Base-by-base conservation (phyloP, 2,888 invertebrate genomes). In the Synanthedon andrenaeformis region DNA sequence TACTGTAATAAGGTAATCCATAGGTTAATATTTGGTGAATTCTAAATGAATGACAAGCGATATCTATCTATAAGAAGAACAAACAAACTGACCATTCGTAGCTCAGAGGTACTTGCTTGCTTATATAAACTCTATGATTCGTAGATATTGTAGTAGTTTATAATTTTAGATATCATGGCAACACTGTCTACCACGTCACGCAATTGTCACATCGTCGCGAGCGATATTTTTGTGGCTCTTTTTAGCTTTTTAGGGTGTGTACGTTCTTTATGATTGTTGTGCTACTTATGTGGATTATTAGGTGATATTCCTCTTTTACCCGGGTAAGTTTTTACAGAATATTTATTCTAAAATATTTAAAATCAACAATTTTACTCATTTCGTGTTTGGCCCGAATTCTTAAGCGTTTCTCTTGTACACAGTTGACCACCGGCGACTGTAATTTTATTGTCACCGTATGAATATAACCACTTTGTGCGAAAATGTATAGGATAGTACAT, bases 281-380 rank as follows among this genome's bases (percentile, higher is more conserved):
- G 85, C 88, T 86, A 87, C 87, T 75, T 87, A 88, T 87, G 87
- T 87, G 85, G 87, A 86, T 82, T 79, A 79, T 83, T 80, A 86
- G 87, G 87, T 86, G 87, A 88, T 87, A 86, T 77, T 83, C 73
- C 75, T 76, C 74, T 77, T 79, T 79, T 77, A 72, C 79, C 69
- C 69, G 87, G 86, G 86, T 86, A 81, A 80, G 82, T 73, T 65
- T 49, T 23, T 12, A 12, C 12, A 12, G 10, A 49, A 19, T 12
- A 49, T 5, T 14, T 17, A 49, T 17, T 10, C 12, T 45, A 45
- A n/a, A 45, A 45, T 45, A 14, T 45, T 45, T 13, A 45, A 13
- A 45, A 45, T 13, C 12, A 45, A 23, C 54, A 52, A 52, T 51
- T 54, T 53, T 57, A 58, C 50, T 55, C 52, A 58, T 63, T 59